Base-by-base conservation (phyloP, 2,888 invertebrate genomes). In the Pantelozetes paolii region DNA sequence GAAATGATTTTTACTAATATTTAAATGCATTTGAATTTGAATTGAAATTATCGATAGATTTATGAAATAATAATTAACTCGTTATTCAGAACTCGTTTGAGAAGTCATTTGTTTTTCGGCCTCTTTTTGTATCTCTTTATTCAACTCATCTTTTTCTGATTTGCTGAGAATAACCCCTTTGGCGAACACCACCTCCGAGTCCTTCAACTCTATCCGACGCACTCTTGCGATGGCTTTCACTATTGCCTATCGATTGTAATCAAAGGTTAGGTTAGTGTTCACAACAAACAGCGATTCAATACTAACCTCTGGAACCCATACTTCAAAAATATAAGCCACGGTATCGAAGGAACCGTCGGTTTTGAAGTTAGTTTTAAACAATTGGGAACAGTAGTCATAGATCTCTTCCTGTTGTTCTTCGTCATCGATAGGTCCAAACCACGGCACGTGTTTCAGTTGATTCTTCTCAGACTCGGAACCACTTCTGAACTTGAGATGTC, bases 381-480 rank as follows among this genome's bases (percentile, higher is more conserved):
- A 48, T 36, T 75, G 67, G 42, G 72, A 69, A 45, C 76, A 76
- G 64, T 76, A 74, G 40, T 75, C 73, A 45, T 71, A 74, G 9
- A 76, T 32, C 20, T 74, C 74, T 64, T 76, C 76, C 69, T 74
- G 76, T 57, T 76, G 75, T 20, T 76, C 76, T 42, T 76, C 76
- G 54, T 76, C 76, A 30, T 75, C 74, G 57, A 76, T 71, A 2
- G 76, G 76, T 13, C 76, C 76, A 75, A 76, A 76, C 71, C 72
- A 74, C 0, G 72, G 48, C 15, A 67, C 67, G 36, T 72, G 54
- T 32, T 76, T 64, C 11, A 71, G 45, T 54, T 72, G 71, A 30
- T 71, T 75, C 71, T 70, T 75, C 42, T 76, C 75, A 11, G 64
- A 57, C 6, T 64, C 57, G 1, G 72, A 75, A 30, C 57, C 71